phyloP scores from a whole-genome alignment of 1,140 invertebrate species.

The Steinernema feltiae region DNA sequence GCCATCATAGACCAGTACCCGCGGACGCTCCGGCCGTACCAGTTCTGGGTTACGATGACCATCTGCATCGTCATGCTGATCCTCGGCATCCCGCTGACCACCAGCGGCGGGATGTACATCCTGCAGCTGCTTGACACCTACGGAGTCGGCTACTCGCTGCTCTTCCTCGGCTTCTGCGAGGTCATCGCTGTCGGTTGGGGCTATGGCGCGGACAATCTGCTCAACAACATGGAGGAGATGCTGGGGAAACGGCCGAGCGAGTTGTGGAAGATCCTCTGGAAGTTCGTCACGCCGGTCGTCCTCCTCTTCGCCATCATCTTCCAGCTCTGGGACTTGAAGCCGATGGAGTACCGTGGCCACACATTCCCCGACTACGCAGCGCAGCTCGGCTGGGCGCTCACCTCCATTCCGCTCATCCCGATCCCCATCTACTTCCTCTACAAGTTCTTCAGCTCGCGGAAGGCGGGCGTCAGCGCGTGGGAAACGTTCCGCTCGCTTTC shows the following conservation, averaged over 20 bases:
- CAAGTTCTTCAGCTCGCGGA: constrained; percentile 13
- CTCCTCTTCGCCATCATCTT: constrained; percentile 16
- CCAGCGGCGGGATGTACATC: constrained; percentile 18
- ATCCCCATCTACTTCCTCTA: constrained; percentile 19
- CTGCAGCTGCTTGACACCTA: constrained; percentile 17
- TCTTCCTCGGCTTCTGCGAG: constrained; percentile 15
- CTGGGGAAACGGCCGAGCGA: not conserved
- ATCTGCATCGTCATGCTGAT: not conserved
- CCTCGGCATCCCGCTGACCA: constrained; percentile 7
- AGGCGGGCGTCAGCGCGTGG: constrained; percentile 1
- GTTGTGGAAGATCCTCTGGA: not conserved
- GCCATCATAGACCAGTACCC: constrained; percentile 17
- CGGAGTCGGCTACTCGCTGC: constrained; percentile 16
- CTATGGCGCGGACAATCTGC: constrained; percentile 10
- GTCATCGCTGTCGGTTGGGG: constrained; percentile 12
- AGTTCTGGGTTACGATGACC: constrained; percentile 19
- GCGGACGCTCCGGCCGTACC: not conserved
- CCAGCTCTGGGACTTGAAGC: constrained; percentile 17
- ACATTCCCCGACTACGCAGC: constrained; percentile 1
- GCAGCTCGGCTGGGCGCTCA: constrained; percentile 11
- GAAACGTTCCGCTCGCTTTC: not conserved
- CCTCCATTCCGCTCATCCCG: not conserved
- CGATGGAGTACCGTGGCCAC: constrained; percentile 10
- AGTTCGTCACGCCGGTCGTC: not conserved
- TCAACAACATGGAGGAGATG: constrained; percentile 16